A percentile compares a stretch with the other conserved stretches of the same genome.
These are phyloP conservation scores for Sapajus apella DNA, from an alignment of 2,113 vertebrate genomes.

Conservation along the genomic window DNA sequence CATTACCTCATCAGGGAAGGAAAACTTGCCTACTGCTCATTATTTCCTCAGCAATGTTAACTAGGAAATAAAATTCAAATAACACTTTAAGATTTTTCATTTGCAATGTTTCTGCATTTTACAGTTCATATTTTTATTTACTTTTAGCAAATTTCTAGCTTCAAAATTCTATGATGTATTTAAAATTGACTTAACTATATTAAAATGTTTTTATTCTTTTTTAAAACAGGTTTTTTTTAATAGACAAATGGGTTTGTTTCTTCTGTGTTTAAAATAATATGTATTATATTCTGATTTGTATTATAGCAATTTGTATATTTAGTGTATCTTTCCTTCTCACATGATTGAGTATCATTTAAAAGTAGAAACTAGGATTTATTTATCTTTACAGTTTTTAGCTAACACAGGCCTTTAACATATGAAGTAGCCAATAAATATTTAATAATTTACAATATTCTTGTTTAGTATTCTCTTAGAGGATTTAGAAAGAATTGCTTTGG, in stretches of 20 bases:
- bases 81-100: not conserved
- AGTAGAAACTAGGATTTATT: not conserved
- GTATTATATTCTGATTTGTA: not conserved
- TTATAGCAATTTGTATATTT: not conserved
- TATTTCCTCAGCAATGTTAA: constrained; percentile 27
- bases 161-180: not conserved
- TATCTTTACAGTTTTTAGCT: not conserved
- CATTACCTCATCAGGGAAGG: not conserved
- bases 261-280: not conserved
- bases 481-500: not conserved
- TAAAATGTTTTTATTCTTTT: not conserved
- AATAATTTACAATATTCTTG: not conserved
- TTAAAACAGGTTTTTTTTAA: not conserved
- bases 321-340: not conserved
- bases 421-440: not conserved
- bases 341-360: not conserved
- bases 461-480: not conserved
- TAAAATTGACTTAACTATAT: not conserved
- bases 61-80: constrained; percentile 37
- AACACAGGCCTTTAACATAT: not conserved
- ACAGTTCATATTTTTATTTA: not conserved
- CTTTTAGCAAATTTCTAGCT: not conserved
- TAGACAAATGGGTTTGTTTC: not conserved
- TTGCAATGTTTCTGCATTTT: not conserved
- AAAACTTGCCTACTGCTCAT: constrained; percentile 3